These are phyloP conservation scores for Sparidentex hasta DNA, from an alignment of 2,797 vertebrate genomes.

Conservation along the genomic window DNA sequence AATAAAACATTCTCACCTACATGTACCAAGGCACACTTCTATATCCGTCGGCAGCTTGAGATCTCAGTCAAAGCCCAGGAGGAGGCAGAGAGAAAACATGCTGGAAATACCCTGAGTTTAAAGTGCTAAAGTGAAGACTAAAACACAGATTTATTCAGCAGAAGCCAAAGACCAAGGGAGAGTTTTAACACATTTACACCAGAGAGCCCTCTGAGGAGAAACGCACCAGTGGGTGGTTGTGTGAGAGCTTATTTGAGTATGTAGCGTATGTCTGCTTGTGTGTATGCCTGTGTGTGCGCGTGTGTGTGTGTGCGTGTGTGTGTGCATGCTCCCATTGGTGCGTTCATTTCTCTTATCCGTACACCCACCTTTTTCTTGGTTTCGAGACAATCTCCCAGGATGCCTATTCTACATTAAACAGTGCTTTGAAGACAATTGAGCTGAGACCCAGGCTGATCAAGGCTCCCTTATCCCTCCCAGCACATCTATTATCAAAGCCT, in stretches of 20 bases:
- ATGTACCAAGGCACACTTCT: constrained; percentile 57
- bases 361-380: constrained; percentile 85
- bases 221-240: constrained; percentile 78
- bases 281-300: constrained; percentile 33
- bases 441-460: constrained; percentile 85
- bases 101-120: constrained; percentile 85
- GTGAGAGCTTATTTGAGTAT: constrained; percentile 80
- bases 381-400: constrained; percentile 83
- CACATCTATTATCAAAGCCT: constrained; percentile 87
- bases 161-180: constrained; percentile 87
- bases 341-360: constrained; percentile 81
- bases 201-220: constrained; percentile 82
- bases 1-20: constrained; percentile 75
- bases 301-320: constrained; percentile 22
- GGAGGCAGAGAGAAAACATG: constrained; percentile 77
- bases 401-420: constrained; percentile 86
- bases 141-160: constrained; percentile 88
- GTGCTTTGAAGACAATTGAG: constrained; percentile 87
- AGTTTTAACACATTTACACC: constrained; percentile 87
- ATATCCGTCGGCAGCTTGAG: constrained; percentile 82
- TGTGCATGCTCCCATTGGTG: constrained; percentile 68
- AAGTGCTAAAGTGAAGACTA: constrained; percentile 86
- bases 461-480: constrained; percentile 83
- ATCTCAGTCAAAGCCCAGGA: constrained; percentile 82
- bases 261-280: constrained; percentile 62